Evolutionary conservation across 2,888 invertebrate genomes (phyloP).

Genomic region (Xylophagus ater): DNA sequence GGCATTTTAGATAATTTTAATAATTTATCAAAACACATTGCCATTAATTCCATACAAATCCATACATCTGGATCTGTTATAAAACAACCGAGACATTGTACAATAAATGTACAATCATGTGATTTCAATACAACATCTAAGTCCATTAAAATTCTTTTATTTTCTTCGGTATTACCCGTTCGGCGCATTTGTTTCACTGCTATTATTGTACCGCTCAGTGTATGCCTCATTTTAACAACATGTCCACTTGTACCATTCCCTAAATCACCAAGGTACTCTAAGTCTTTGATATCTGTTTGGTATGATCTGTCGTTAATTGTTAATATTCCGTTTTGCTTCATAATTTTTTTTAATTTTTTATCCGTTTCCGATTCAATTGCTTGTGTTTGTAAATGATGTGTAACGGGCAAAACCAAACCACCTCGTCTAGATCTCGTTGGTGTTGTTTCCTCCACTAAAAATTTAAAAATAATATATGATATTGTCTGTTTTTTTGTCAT

Average conservation of each 20-base stretch:
- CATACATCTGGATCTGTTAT: constrained; percentile 96
- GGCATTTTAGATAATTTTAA: constrained; percentile 72
- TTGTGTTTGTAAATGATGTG: constrained; percentile 43
- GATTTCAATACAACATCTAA: constrained; percentile 96
- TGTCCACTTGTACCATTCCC: constrained; percentile 96
- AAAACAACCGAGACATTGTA: constrained; percentile 94
- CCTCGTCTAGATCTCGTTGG: constrained; percentile 43
- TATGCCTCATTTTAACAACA: constrained; percentile 92
- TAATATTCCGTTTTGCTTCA: constrained; percentile 84
- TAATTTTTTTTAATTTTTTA: constrained; percentile 79
- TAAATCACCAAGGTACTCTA: constrained; percentile 76
- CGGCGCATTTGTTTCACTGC: constrained; percentile 99
- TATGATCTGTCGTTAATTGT: constrained; percentile 70
- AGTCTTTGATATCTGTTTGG: constrained; percentile 68
- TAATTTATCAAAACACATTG: constrained; percentile 95
- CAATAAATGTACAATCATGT: constrained; percentile 93
- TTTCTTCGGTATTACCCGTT: constrained; percentile 93
- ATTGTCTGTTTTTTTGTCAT: too few relatives aligned
- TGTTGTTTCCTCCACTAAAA: constrained; percentile 37
- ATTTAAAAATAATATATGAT: not conserved
- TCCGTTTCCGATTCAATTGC: constrained; percentile 61
- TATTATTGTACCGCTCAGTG: constrained; percentile 71
- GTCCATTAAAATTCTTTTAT: constrained; percentile 97
- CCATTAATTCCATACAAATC: constrained; percentile 99
- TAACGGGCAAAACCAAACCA: constrained; percentile 46